A percentile compares a stretch with the other conserved stretches of the same genome.
phyloP scores from a whole-genome alignment of 1,140 invertebrate genomes.

The Vanessa tameamea region DNA sequence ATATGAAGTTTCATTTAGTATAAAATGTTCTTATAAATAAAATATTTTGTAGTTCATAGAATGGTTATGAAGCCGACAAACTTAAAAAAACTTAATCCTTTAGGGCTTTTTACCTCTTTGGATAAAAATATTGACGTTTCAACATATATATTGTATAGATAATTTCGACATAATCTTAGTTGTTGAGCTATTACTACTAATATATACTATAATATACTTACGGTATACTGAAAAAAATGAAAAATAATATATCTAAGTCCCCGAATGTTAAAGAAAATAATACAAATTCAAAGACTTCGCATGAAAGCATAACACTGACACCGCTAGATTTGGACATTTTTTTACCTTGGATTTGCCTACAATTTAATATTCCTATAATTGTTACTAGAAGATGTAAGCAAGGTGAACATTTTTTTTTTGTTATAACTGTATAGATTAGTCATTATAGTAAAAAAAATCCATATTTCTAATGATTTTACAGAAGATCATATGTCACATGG shows the following conservation, averaged over 20 bases:
- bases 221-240: slow-evolving; percentile 1
- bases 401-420: slow-evolving; percentile 31
- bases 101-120: no score
- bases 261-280: not conserved
- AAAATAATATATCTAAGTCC: not conserved
- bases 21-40: no score
- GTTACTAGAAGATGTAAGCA: slow-evolving; percentile 37
- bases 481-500: slow-evolving; percentile 18
- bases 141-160: no score
- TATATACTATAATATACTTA: not conserved
- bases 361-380: slow-evolving; percentile 38
- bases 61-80: no score
- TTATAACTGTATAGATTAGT: no score
- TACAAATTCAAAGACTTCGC: not conserved
- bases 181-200: not conserved
- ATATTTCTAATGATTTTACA: slow-evolving; percentile 1
- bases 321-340: slow-evolving; percentile 53
- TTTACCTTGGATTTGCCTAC: slow-evolving; percentile 51
- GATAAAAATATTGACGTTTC: no score
- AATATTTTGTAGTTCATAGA: no score
- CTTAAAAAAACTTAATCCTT: no score
- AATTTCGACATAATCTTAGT: no score
- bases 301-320: slow-evolving; percentile 28
- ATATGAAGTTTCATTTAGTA: no score
- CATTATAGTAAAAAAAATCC: no score